phyloP scores from a whole-genome alignment of 2,113 vertebrate species.

The Chinchilla lanigera region DNA sequence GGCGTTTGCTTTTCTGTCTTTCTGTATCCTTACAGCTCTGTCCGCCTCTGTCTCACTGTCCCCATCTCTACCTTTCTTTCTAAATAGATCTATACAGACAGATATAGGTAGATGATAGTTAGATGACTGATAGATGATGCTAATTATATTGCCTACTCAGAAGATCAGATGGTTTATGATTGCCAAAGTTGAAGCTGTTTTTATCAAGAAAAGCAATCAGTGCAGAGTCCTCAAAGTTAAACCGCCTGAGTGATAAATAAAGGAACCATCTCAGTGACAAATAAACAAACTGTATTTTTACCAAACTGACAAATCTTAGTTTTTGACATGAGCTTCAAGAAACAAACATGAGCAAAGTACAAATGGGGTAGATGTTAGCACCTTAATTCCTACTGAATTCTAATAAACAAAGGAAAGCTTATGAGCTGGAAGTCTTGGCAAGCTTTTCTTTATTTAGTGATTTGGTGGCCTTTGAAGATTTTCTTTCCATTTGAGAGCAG shows the following conservation, averaged over 20 bases:
- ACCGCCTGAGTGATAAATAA: neutral
- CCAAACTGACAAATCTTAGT: slow-evolving; percentile 34
- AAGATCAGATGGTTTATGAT: neutral
- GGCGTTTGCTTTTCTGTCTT: neutral
- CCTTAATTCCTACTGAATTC: neutral
- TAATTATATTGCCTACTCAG: neutral
- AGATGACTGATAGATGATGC: neutral
- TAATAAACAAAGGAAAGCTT: neutral
- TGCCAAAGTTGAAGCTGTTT: slow-evolving; percentile 36
- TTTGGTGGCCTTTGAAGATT: neutral
- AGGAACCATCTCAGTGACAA: neutral
- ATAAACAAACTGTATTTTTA: neutral
- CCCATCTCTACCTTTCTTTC: neutral
- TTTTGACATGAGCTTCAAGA: slow-evolving; percentile 52
- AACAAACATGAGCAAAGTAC: neutral
- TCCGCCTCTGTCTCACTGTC: too few relatives aligned
- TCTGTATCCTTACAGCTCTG: neutral
- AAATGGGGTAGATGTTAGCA: neutral
- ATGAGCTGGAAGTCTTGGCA: neutral
- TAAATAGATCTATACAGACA: neutral
- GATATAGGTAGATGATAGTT: neutral
- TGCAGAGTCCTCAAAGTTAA: slow-evolving; percentile 36
- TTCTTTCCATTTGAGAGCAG: neutral
- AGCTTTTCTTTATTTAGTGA: neutral
- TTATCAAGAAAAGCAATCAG: slow-evolving; percentile 10